Evolutionary conservation across 2,113 vertebrate species (phyloP).

Genomic region (Spilogale gracilis): DNA sequence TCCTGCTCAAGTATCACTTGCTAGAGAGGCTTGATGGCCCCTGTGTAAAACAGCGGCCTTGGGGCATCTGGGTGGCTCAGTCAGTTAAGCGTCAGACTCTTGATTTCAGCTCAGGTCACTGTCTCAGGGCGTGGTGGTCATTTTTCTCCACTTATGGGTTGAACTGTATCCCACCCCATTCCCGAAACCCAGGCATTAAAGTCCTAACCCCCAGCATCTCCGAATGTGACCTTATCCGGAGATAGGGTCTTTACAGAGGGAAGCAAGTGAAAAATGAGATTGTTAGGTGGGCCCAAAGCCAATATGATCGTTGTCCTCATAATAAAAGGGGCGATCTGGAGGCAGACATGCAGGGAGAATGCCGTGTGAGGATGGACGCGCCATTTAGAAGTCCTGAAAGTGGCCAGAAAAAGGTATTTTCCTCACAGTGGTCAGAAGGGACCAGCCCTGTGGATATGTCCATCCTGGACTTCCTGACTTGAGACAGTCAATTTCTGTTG

Average conservation of each 20-base stretch:
- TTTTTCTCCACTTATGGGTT: background rate
- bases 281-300: background rate
- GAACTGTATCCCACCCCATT: background rate
- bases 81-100: background rate
- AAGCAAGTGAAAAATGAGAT: background rate
- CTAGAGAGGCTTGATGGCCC: background rate
- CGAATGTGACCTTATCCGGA: background rate
- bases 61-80: background rate
- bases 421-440: background rate
- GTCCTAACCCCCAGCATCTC: background rate
- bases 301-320: background rate
- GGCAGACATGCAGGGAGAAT: background rate
- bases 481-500: background rate
- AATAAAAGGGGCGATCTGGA: background rate
- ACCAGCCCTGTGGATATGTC: background rate
- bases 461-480: background rate
- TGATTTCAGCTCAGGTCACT: background rate
- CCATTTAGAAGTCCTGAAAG: background rate
- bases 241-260: background rate
- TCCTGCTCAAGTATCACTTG: too few relatives aligned
- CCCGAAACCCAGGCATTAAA: background rate
- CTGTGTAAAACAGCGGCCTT: background rate
- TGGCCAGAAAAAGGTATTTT: background rate
- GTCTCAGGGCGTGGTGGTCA: background rate
- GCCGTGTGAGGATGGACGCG: rapidly evolving